Evolutionary conservation across 2,888 invertebrate species (phyloP).

Genomic region (Phengaris alcon): DNA sequence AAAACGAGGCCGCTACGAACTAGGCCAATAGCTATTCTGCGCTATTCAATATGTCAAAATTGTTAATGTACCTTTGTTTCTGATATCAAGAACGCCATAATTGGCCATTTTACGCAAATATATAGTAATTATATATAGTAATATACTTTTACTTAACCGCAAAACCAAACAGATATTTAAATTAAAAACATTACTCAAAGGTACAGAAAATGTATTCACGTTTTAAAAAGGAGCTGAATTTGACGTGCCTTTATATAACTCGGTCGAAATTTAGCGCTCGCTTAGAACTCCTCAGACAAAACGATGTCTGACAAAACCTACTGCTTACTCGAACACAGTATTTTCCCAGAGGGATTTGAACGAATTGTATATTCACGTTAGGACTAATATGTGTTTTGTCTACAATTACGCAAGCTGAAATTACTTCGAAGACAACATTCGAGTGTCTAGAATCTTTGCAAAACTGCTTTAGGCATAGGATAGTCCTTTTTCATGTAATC

Average conservation of each 20-base stretch:
- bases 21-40: too few relatives aligned
- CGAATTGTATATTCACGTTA: not conserved
- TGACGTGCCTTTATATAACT: constrained; percentile 22
- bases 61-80: too few relatives aligned
- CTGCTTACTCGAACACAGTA: constrained; percentile 4
- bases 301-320: constrained; percentile 21
- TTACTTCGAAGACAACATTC: not conserved
- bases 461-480: not conserved
- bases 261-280: constrained; percentile 25
- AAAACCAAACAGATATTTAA: not conserved
- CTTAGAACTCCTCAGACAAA: constrained; percentile 23
- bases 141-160: not conserved
- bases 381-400: not conserved
- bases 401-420: not conserved
- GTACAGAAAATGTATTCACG: not conserved
- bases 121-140: too few relatives aligned
- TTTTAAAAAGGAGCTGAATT: constrained; percentile 5
- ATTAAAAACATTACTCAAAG: not conserved
- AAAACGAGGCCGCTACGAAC: too few relatives aligned
- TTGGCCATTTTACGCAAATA: too few relatives aligned
- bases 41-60: too few relatives aligned
- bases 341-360: not conserved
- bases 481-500: not conserved
- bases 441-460: not conserved
- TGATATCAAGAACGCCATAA: too few relatives aligned